Percentiles rank a stretch among this genome's conserved stretches.
phyloP scores from a whole-genome alignment of 64 coral and sea anemone genomes.

The Cladopsammia gracilis region DNA sequence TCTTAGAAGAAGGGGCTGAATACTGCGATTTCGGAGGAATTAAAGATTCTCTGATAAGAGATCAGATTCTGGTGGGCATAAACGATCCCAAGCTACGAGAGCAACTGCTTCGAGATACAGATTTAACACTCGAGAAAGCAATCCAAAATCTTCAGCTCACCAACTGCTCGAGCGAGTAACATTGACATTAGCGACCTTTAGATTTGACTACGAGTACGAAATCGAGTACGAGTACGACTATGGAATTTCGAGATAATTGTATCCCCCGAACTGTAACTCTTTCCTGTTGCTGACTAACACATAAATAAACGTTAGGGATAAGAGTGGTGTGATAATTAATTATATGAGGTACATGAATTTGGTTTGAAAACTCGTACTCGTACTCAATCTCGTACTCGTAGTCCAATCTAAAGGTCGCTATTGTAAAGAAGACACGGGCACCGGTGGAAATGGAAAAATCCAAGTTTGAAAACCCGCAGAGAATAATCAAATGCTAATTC shows the following conservation, averaged over 20 bases:
- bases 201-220: too few relatives aligned
- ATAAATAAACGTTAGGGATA: too few relatives aligned
- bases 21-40: constrained; percentile 28
- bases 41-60: constrained; percentile 34
- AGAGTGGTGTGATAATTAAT: too few relatives aligned
- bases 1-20: constrained; percentile 10
- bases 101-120: neutral
- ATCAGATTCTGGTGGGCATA: constrained; percentile 11
- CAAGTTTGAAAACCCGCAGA: neutral
- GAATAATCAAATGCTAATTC: constrained; percentile 7
- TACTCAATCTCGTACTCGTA: too few relatives aligned
- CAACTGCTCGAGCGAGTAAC: neutral
- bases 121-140: constrained; percentile 29
- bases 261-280: too few relatives aligned
- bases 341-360: too few relatives aligned
- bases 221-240: too few relatives aligned
- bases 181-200: too few relatives aligned
- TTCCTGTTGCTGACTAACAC: too few relatives aligned
- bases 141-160: constrained; percentile 9
- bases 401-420: too few relatives aligned
- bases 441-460: neutral
- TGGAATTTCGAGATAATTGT: too few relatives aligned
- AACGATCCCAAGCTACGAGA: constrained; percentile 37
- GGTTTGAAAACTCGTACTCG: too few relatives aligned
- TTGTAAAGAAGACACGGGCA: neutral